phyloP scores from a whole-genome alignment of 2,888 invertebrate genomes.

The Caenorhabditis parvicauda region DNA sequence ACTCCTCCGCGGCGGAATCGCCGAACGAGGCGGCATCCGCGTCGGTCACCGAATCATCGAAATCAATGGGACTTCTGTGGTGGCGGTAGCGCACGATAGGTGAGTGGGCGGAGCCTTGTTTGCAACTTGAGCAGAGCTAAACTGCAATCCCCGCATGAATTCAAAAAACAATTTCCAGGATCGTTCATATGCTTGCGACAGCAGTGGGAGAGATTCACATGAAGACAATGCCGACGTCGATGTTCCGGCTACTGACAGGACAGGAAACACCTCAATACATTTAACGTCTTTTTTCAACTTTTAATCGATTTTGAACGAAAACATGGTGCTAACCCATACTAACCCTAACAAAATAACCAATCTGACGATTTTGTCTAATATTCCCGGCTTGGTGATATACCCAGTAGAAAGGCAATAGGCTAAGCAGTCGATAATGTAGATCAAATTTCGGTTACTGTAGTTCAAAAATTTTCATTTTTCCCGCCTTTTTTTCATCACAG shows the following conservation, averaged over 20 bases:
- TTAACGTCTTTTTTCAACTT: slow-evolving; percentile 9
- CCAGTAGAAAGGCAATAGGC: too few relatives aligned
- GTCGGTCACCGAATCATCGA: slow-evolving; percentile 99
- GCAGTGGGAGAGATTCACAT: slow-evolving; percentile 99
- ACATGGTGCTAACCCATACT: too few relatives aligned
- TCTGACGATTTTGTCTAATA: too few relatives aligned
- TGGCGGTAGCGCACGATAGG: slow-evolving; percentile 93
- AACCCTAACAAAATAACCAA: too few relatives aligned
- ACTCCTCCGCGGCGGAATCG: slow-evolving; percentile 74
- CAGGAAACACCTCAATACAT: slow-evolving; percentile 99
- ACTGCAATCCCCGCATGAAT: neutral
- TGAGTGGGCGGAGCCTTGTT: slow-evolving; percentile 1
- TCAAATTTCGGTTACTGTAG: too few relatives aligned
- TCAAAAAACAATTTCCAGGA: slow-evolving; percentile 68
- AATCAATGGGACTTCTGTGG: slow-evolving; percentile 83
- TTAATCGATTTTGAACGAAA: too few relatives aligned
- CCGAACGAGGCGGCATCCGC: slow-evolving; percentile 95
- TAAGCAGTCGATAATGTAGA: too few relatives aligned
- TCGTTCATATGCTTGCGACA: slow-evolving; percentile 95
- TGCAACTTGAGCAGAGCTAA: slow-evolving; percentile 1
- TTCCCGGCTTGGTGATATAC: too few relatives aligned
- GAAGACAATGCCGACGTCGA: slow-evolving; percentile 99
- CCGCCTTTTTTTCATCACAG: too few relatives aligned
- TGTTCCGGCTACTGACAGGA: slow-evolving; percentile 96
- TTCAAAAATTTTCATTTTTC: too few relatives aligned